Evolutionary conservation across 2,888 invertebrate species (phyloP), one percentile per base, ranked within the genome.

Genomic region (Tachina grossa): DNA sequence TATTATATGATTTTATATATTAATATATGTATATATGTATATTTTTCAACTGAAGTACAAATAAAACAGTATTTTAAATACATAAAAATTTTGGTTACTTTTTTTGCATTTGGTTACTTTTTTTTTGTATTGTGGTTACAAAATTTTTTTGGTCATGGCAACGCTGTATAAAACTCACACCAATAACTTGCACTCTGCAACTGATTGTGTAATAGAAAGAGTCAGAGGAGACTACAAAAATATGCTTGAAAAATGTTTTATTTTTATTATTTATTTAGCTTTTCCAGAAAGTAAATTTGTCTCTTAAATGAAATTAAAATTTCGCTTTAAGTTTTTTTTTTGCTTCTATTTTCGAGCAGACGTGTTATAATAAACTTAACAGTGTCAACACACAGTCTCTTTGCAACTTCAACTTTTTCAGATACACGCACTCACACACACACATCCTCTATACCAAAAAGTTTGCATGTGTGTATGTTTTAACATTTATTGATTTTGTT

Each of bases 291-390:
- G 31, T 31, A 31, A 31, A 51, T 61, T 66, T 39, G 16, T 69
- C 2, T 49, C 63, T 71, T 19, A 39, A 14, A 43, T 1, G 39
- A 39, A 68, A 53, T 11, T 45, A 39, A 14, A 68, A n/a, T 61
- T 61, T 39, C 41, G 5, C 41, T 22, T 63, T 53, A 9, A 55
- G 2, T 1, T n/a, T 13, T 39, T 41, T 53, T 65, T 55, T 14
- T 53, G 47, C 0, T 61, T 45, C 43, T 14, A 41, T 65, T 47
- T 80, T 72, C 41, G 39, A 74, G 41, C 43, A 45, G 68, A 61
- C 59, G 49, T 80, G 57, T 66, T 45, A 72, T 66, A 66, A 72
- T 66, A 72, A 72, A 80, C 19, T 72, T 72, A 47, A 47, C 14
- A 55, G 71, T 68, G 45, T 71, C 47, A 63, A 16, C 19, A 72